phyloP scores from a whole-genome alignment of 2,113 vertebrate species.

The Ciconia maguari region DNA sequence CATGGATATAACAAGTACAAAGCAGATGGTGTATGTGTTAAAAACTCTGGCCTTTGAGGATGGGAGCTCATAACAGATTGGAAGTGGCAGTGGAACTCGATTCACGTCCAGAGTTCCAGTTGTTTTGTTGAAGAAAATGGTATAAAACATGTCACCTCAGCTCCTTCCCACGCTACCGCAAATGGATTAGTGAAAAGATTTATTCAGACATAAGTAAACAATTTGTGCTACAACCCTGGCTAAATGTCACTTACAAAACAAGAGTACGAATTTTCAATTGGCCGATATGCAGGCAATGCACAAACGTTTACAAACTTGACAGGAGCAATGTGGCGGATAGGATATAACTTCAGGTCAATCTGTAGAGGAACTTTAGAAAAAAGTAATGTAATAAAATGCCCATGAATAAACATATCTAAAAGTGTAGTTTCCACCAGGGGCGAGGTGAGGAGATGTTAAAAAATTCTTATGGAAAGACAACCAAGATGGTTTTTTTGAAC shows the following conservation, averaged over 20 bases:
- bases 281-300: not conserved
- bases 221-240: not conserved
- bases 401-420: not conserved
- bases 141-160: not conserved
- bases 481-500: not conserved
- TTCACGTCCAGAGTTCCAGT: not conserved
- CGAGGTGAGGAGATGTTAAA: not conserved
- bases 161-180: not conserved
- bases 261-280: not conserved
- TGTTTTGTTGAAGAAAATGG: not conserved
- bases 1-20: not conserved
- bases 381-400: not conserved
- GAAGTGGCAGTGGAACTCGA: not conserved
- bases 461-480: not conserved
- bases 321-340: not conserved
- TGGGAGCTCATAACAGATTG: not conserved
- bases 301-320: not conserved
- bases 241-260: not conserved
- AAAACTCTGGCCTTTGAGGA: conserved; percentile 12
- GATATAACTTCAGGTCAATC: not conserved
- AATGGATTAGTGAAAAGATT: not conserved
- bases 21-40: conserved; percentile 12
- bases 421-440: not conserved
- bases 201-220: conserved; percentile 1
- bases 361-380: not conserved